phyloP scores from a whole-genome alignment of 2,888 invertebrate species.

The Hymenopus coronatus region DNA sequence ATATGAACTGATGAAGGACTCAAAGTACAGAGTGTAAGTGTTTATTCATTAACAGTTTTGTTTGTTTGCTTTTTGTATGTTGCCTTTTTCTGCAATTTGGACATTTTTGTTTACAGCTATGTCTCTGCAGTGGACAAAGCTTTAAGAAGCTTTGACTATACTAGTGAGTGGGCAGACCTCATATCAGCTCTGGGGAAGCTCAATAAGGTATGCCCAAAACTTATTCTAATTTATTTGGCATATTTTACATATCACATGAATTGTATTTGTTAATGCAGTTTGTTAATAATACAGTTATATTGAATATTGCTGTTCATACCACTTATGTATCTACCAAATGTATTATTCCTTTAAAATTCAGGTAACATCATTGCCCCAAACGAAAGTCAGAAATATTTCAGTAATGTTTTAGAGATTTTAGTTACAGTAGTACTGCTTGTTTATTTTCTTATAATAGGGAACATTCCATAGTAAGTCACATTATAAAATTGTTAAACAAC shows the following conservation, averaged over 20 bases:
- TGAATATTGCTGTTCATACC: too few relatives aligned
- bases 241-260: neutral
- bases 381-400: too few relatives aligned
- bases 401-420: too few relatives aligned
- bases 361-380: too few relatives aligned
- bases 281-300: too few relatives aligned
- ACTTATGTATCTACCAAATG: too few relatives aligned
- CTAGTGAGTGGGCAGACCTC: constrained; percentile 94
- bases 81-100: neutral
- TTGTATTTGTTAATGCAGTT: too few relatives aligned
- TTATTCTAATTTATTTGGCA: neutral
- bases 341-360: too few relatives aligned
- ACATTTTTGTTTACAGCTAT: constrained; percentile 48
- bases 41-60: neutral
- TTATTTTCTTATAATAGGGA: too few relatives aligned
- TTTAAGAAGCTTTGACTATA: constrained; percentile 85
- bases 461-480: too few relatives aligned
- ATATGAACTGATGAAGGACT: constrained; percentile 75
- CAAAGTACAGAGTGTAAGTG: constrained; percentile 72
- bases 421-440: too few relatives aligned
- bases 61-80: neutral
- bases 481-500: too few relatives aligned
- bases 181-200: constrained; percentile 86
- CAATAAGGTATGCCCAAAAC: constrained; percentile 65
- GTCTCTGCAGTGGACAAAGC: constrained; percentile 82